Evolutionary conservation across 2,797 vertebrate species (phyloP).

Genomic region (Sylvilagus floridanus): DNA sequence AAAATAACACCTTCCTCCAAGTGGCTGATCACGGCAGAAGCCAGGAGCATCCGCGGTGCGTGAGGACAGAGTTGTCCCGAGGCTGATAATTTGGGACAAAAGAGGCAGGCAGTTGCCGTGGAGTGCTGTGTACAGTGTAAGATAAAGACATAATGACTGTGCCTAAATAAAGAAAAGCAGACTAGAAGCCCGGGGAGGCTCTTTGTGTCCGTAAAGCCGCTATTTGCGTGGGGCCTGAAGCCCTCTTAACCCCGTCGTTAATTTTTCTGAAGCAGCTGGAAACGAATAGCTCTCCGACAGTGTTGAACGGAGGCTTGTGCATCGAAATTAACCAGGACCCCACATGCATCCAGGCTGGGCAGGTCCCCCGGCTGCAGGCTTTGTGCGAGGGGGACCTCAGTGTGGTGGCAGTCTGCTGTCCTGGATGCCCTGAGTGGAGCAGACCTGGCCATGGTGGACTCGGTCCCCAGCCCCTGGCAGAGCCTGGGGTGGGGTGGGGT

Average conservation of each 20-base stretch:
- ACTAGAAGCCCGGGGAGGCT: slow-evolving; percentile 59
- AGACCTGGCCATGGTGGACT: not conserved
- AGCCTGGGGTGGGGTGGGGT: not conserved
- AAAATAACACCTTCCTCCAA: not conserved
- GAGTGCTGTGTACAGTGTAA: not conserved
- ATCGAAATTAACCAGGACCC: not conserved
- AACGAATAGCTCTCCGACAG: not conserved
- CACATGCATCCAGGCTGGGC: no score
- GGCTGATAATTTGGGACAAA: not conserved
- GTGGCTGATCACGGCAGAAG: not conserved
- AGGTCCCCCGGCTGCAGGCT: no score
- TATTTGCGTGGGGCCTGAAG: not conserved
- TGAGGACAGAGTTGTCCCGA: slow-evolving; percentile 36
- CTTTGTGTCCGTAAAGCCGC: not conserved
- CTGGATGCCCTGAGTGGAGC: not conserved
- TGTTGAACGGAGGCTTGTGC: slow-evolving; percentile 54
- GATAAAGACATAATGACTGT: not conserved
- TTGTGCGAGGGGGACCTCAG: no score
- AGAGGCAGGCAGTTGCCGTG: not conserved
- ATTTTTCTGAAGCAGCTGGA: not conserved
- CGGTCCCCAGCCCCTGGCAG: rapidly evolving
- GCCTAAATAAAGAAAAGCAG: slow-evolving; percentile 13
- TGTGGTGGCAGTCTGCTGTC: not conserved
- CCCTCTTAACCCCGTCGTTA: slow-evolving; percentile 29
- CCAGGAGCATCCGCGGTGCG: slow-evolving; percentile 54